Evolutionary conservation across 2,888 invertebrate species (phyloP), one percentile per base, ranked within the genome.

Genomic region (Azorinus chamasolen): DNA sequence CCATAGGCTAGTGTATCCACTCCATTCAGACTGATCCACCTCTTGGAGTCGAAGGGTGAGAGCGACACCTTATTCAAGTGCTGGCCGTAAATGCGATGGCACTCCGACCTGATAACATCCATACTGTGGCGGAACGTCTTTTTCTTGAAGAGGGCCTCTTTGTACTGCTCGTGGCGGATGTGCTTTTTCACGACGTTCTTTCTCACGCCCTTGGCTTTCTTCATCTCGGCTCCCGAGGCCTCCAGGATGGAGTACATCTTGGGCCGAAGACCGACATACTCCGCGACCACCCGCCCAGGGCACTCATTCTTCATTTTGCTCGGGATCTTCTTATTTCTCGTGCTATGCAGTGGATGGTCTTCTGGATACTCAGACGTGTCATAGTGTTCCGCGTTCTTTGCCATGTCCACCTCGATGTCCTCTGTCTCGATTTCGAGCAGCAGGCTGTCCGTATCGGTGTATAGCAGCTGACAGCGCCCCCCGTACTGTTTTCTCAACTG

Each of bases 321-420:
- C 24, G 62, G 32, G 3, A 61, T 50, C 50, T 78, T 77, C 62
- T 77, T 77, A 37, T 76, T 71, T 0, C 22, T 1, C 8, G 50
- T 58, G 16, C 16, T 37, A 22, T 43, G 16, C 10, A 74, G 62
- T 5, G 55, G 54, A 54, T 59, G 75, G 20, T 63, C 27, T 54
- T 59, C 39, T 5, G 65, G 66, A 51, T 41, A 71, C 32, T 71
- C 59, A 20, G 48, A 53, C 14, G 55, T 71, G 37, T 71, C 64
- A 46, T 65, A 76, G 24, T 14, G 20, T 32, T 8, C 46, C 1
- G 54, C 62, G 62, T 72, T 55, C 14, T 41, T 25, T 10, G 51
- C 27, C 20, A 86, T 75, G 68, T 91, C 89, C 53, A 85, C 75
- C 83, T 93, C 93, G 43, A 93, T 63, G 77, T 93, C 91, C 1